Evolutionary conservation across 2,888 invertebrate species (phyloP), one percentile per base, ranked within the genome.

Genomic region (Pseudanteris insignis): DNA sequence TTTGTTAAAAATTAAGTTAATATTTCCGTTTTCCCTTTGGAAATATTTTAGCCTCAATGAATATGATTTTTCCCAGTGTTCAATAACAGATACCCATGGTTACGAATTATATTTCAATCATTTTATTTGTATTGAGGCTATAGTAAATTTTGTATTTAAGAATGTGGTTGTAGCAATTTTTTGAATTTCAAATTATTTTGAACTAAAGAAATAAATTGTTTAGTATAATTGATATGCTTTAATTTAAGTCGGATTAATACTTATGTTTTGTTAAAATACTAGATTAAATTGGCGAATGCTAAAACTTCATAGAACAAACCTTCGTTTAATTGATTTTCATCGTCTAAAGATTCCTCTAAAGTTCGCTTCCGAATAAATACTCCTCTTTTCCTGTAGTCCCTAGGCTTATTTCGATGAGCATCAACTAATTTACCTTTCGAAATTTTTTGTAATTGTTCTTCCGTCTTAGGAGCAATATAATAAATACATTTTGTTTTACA

Each of bases 391-490:
- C 26, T 43, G 9, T 28, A 30, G 26, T 54, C 36, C 4, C 44
- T 26, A 3, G 44, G n/a, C 15, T 43, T 54, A 18, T 44, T 54
- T 12, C 54, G 13, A 9, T 54, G 44, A 9, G 14, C 15, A 18
- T 44, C 54, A 0, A 36, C 21, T 8, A 54, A 36, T 15, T 54
- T 44, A 2, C 44, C 44, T 43, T 53, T 53, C 1, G 53, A 41
- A 12, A 53, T 34, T 43, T 53, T 53, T 32, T 53, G 53, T 8
- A 10, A n/a, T 8, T 18, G 36, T 10, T 44, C 54, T 15, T 54
- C 54, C 1, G 46, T 37, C 24, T 25, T 32, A 10, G 54, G 54
- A 6, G 15, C 15, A 9, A 54, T 29, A 14, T 44, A 54, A 24
- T 54, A 54, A 7, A 54, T 10, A 7, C 18, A n/a, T n/a, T n/a